Evolutionary conservation across 2,888 invertebrate genomes (phyloP).

Genomic region (Gryllus longicercus): DNA sequence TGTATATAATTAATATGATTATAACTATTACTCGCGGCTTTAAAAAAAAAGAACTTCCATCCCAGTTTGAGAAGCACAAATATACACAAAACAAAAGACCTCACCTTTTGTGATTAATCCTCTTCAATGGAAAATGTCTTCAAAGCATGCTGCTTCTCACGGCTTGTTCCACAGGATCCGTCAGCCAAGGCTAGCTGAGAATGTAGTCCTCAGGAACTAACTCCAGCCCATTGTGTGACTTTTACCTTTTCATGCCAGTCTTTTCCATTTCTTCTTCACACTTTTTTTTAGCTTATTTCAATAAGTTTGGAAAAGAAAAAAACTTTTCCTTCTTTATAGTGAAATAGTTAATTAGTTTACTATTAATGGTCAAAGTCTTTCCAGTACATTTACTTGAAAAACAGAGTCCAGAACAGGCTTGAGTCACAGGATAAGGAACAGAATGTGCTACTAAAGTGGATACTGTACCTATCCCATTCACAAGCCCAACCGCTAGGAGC

Average conservation of each 20-base stretch:
- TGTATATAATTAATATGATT: no score
- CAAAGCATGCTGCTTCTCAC: neutral
- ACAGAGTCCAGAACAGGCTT: conserved; percentile 11
- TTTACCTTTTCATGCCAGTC: conserved; percentile 22
- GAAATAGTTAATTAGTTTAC: neutral
- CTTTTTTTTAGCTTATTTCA: neutral
- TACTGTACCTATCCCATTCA: conserved; percentile 71
- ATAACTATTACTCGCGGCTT: no score
- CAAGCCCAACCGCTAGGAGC: conserved; percentile 66
- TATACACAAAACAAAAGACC: neutral
- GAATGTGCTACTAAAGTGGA: conserved; percentile 36
- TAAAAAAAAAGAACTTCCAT: no score
- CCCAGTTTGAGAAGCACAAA: neutral
- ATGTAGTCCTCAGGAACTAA: neutral
- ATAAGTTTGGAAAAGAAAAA: neutral
- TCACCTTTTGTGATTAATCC: neutral
- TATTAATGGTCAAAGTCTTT: neutral
- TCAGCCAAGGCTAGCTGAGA: neutral
- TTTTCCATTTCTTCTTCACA: conserved; percentile 22
- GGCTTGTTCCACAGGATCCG: neutral
- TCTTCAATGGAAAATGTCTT: neutral
- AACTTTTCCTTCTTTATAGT: conserved; percentile 12
- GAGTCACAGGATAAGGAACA: conserved; percentile 21
- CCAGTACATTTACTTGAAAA: neutral
- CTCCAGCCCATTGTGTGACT: neutral